phyloP scores from a whole-genome alignment of 1,140 invertebrate genomes.

The Phenacoccus solenopsis region DNA sequence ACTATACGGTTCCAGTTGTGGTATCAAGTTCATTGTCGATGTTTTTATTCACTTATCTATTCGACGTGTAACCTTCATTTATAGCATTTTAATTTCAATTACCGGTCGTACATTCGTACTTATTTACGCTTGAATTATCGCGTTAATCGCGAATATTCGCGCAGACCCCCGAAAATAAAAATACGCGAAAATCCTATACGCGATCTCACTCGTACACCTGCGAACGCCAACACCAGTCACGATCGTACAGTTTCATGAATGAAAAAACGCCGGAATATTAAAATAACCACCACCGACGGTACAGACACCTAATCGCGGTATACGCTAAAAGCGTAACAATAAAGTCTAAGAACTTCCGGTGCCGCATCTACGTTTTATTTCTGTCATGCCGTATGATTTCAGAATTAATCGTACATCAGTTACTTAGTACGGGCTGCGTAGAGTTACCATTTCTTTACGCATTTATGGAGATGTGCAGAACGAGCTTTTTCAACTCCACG shows the following conservation, averaged over 20 bases:
- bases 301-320: not conserved
- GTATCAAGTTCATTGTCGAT: not conserved
- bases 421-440: not conserved
- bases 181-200: too few relatives aligned
- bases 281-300: not conserved
- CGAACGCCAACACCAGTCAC: not conserved
- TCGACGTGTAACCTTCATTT: not conserved
- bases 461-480: not conserved
- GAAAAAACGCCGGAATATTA: not conserved
- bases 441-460: not conserved
- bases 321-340: conserved; percentile 1
- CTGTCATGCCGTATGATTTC: not conserved
- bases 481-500: not conserved
- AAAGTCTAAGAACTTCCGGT: not conserved
- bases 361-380: not conserved
- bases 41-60: not conserved
- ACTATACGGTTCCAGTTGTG: too few relatives aligned
- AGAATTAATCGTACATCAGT: not conserved
- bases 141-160: too few relatives aligned
- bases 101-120: not conserved
- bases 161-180: too few relatives aligned
- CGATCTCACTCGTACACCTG: not conserved
- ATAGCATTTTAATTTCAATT: not conserved
- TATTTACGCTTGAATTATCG: not conserved
- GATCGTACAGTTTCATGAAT: not conserved